Conservation (phyloP, 2,888 invertebrate genomes). For the Geotrupes spiniger region DNA sequence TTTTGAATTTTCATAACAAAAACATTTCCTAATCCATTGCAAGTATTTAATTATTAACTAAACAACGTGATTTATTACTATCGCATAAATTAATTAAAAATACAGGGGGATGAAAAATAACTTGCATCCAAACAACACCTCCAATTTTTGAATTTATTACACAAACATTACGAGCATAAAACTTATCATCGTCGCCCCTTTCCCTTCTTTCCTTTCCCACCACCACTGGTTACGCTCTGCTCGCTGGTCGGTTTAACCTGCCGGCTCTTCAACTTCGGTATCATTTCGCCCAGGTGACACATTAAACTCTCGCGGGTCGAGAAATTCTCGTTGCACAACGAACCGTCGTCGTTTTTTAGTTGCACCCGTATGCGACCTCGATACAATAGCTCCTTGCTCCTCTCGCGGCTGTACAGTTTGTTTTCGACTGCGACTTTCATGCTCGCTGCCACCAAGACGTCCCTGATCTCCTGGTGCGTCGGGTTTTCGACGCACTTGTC, state of each 20-base stretch:
- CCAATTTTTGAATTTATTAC: too few relatives aligned
- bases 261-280: conserved; percentile 86
- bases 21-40: too few relatives aligned
- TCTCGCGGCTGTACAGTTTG: conserved; percentile 87
- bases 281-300: conserved; percentile 74
- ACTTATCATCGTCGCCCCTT: conserved; percentile 37
- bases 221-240: conserved; percentile 34
- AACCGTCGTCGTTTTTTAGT: conserved; percentile 85
- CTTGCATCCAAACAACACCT: too few relatives aligned
- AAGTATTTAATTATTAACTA: too few relatives aligned
- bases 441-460: conserved; percentile 82
- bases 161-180: too few relatives aligned
- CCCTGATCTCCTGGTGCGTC: conserved; percentile 90
- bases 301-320: conserved; percentile 76
- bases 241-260: conserved; percentile 55
- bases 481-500: conserved; percentile 92
- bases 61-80: too few relatives aligned
- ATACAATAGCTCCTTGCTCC: conserved; percentile 81
- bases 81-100: too few relatives aligned
- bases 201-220: conserved; percentile 37
- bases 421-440: conserved; percentile 87
- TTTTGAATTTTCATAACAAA: too few relatives aligned
- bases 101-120: too few relatives aligned
- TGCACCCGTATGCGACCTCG: conserved; percentile 92
- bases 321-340: conserved; percentile 67